Percentiles rank a stretch among this genome's conserved stretches.
Conservation (phyloP, 1,140 invertebrate species). For the Dreissena rostriformis region DNA sequence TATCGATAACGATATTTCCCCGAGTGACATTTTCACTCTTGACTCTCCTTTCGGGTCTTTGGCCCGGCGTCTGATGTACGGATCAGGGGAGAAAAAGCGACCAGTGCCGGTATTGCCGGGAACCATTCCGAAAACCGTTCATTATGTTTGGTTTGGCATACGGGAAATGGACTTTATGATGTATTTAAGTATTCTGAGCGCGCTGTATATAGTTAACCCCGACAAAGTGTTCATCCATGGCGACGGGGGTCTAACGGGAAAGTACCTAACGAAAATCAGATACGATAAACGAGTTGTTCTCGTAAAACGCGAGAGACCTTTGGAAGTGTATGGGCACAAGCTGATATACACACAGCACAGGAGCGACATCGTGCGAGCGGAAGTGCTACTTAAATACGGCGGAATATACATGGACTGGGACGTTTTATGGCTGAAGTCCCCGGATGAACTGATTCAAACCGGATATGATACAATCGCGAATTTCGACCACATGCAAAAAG, state of each 20-base stretch:
- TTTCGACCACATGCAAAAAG: slow-evolving; percentile 68
- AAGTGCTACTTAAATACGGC: slow-evolving; percentile 74
- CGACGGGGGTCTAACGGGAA: slow-evolving; percentile 62
- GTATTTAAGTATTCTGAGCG: slow-evolving; percentile 73
- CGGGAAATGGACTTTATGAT: slow-evolving; percentile 68
- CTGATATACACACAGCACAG: slow-evolving; percentile 69
- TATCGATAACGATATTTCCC: slow-evolving; percentile 23
- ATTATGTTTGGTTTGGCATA: slow-evolving; percentile 70
- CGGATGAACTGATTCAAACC: slow-evolving; percentile 60
- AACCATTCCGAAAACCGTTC: slow-evolving; percentile 71
- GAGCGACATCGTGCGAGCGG: slow-evolving; percentile 74
- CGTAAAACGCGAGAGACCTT: slow-evolving; percentile 66
- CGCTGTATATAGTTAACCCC: slow-evolving; percentile 67
- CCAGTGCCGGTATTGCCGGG: slow-evolving; percentile 49
- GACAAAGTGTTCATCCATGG: slow-evolving; percentile 73
- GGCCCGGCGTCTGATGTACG: slow-evolving; percentile 53
- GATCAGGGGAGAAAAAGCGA: slow-evolving; percentile 12
- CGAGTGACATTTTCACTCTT: slow-evolving; percentile 54
- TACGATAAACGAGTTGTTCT: slow-evolving; percentile 60
- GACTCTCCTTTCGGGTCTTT: slow-evolving; percentile 52
- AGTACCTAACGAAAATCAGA: slow-evolving; percentile 65
- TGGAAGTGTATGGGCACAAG: slow-evolving; percentile 63
- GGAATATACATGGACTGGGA: slow-evolving; percentile 77
- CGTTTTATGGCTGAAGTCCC: slow-evolving; percentile 70
- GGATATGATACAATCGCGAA: slow-evolving; percentile 69